Conservation (phyloP, 2,888 invertebrate genomes). For the Nesidiocoris tenuis region DNA sequence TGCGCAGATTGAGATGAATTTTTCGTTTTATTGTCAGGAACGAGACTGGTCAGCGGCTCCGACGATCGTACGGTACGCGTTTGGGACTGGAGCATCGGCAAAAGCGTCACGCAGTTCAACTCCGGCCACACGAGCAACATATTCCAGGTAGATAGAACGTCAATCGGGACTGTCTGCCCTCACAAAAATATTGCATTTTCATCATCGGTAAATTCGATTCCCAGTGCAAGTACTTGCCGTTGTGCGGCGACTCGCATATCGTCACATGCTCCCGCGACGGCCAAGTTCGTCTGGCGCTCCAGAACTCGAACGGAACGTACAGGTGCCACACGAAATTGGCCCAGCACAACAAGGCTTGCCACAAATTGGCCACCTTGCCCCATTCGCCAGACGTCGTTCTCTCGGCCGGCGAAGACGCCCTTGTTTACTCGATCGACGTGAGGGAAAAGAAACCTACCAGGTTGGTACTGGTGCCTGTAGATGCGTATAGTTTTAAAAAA, state of each 20-base stretch:
- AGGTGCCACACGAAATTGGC: slow-evolving; percentile 64
- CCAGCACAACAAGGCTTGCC: slow-evolving; percentile 74
- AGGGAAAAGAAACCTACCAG: slow-evolving; percentile 67
- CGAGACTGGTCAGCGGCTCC: slow-evolving; percentile 81
- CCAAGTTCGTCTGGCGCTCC: slow-evolving; percentile 67
- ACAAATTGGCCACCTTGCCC: slow-evolving; percentile 77
- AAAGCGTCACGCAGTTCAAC: slow-evolving; percentile 65
- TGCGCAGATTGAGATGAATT: no score
- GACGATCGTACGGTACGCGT: slow-evolving; percentile 83
- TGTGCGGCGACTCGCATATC: slow-evolving; percentile 75
- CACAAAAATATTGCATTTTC: no score
- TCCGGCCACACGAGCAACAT: slow-evolving; percentile 86
- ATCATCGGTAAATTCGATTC: no score
- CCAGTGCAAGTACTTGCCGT: slow-evolving; percentile 77
- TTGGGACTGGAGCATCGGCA: slow-evolving; percentile 86
- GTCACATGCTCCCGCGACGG: slow-evolving; percentile 89
- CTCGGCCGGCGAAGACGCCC: slow-evolving; percentile 86
- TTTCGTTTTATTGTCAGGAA: no score
- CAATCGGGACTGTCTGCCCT: no score
- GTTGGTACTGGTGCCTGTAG: background rate
- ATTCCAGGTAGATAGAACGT: slow-evolving; percentile 63
- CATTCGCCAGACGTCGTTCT: slow-evolving; percentile 73
- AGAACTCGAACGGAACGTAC: slow-evolving; percentile 56
- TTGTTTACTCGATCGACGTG: slow-evolving; percentile 78
- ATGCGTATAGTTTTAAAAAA: background rate